Evolutionary conservation across 2,888 invertebrate genomes (phyloP).

Genomic region (Acanthoscelides obtectus): DNA sequence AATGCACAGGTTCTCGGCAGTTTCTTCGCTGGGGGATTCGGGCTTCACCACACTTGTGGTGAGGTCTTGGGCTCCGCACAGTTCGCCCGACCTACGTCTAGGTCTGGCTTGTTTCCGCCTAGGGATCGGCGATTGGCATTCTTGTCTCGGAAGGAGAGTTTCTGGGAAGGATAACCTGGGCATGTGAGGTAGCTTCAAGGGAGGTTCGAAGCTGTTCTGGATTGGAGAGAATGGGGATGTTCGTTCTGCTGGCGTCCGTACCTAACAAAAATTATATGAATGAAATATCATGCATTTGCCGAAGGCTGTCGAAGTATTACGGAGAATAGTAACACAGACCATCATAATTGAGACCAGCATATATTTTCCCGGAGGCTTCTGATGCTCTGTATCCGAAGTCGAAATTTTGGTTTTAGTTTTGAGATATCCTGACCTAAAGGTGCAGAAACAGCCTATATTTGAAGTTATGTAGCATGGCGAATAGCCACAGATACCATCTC

Average conservation of each 20-base stretch:
- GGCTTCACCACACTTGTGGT: constrained; percentile 42
- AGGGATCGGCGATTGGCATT: constrained; percentile 76
- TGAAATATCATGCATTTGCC: background rate
- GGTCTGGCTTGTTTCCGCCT: constrained; percentile 83
- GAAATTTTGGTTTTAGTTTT: too few species aligned
- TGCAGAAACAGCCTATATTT: too few species aligned
- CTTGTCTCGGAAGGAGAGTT: constrained; percentile 38
- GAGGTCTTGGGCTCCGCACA: constrained; percentile 59
- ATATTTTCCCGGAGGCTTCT: too few species aligned
- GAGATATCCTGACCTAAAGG: too few species aligned
- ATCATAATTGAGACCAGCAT: too few species aligned
- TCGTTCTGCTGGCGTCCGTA: constrained; percentile 17
- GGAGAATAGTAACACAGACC: too few species aligned
- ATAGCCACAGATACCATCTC: too few species aligned
- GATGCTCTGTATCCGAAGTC: too few species aligned
- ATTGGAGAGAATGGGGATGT: constrained; percentile 37
- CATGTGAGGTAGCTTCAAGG: constrained; percentile 48
- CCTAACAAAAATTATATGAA: background rate
- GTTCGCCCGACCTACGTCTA: constrained; percentile 75
- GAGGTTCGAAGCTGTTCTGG: constrained; percentile 47
- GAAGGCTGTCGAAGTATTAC: too few species aligned
- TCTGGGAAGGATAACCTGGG: constrained; percentile 47
- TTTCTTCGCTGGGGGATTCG: constrained; percentile 39
- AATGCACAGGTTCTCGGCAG: constrained; percentile 59
- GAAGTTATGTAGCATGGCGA: too few species aligned